Evolutionary conservation across 2,888 invertebrate species (phyloP).

Genomic region (Agrochola lychnidis): DNA sequence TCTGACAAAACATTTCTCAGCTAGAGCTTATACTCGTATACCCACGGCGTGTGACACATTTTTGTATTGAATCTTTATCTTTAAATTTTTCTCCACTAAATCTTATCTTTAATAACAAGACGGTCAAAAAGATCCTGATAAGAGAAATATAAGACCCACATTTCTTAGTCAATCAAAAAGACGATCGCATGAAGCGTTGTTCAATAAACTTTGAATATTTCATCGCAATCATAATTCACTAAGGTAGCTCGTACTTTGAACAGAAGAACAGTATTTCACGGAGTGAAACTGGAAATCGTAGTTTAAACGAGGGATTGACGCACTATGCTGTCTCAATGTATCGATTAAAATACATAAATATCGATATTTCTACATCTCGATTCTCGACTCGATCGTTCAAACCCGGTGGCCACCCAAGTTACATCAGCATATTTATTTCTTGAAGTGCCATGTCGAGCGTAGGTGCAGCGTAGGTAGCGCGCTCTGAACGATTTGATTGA

Average conservation of each 20-base stretch:
- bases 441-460: conserved; percentile 38
- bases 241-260: conserved; percentile 37
- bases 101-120: neutral
- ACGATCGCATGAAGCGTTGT: conserved; percentile 17
- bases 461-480: conserved; percentile 40
- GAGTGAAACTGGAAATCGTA: conserved; percentile 20
- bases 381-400: conserved; percentile 28
- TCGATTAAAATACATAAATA: conserved; percentile 66
- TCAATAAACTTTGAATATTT: conserved; percentile 65
- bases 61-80: neutral
- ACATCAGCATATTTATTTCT: conserved; percentile 63
- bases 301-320: conserved; percentile 60
- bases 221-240: conserved; percentile 65
- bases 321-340: conserved; percentile 61
- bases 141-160: conserved; percentile 34
- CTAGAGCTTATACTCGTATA: too few species aligned
- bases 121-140: neutral
- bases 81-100: neutral
- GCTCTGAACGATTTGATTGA: conserved; percentile 40
- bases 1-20: neutral
- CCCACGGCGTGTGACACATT: neutral
- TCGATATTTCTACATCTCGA: conserved; percentile 52
- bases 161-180: conserved; percentile 44
- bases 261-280: conserved; percentile 28
- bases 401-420: conserved; percentile 55